Evolutionary conservation across 1,140 invertebrate genomes (phyloP).

Genomic region (Pollicipes pollicipes): DNA sequence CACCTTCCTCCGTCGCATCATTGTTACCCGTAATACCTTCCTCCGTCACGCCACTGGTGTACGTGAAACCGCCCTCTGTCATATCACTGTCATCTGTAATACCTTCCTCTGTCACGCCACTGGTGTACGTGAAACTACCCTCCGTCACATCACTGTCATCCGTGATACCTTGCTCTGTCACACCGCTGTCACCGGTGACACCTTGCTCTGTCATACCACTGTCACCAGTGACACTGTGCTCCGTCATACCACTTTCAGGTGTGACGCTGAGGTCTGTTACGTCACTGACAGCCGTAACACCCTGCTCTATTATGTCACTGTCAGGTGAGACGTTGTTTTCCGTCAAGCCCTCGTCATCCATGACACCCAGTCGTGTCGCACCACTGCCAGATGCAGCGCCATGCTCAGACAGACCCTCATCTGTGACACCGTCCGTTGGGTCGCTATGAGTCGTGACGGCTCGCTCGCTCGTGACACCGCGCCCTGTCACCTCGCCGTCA

Average conservation of each 20-base stretch:
- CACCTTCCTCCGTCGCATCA: background rate
- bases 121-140: no score
- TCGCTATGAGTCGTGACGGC: background rate
- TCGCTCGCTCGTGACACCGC: background rate
- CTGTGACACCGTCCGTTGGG: no score
- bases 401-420: background rate
- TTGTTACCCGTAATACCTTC: background rate
- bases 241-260: background rate
- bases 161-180: background rate
- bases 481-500: background rate
- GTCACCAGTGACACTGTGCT: background rate
- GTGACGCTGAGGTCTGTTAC: background rate
- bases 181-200: background rate
- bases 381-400: background rate
- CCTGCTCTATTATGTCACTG: background rate
- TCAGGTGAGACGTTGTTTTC: background rate
- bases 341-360: background rate
- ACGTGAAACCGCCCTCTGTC: no score
- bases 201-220: background rate
- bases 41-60: background rate
- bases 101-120: background rate
- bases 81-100: background rate
- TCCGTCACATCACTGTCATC: background rate
- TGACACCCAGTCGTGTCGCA: background rate
- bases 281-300: background rate